Base-by-base conservation (phyloP, 2,797 vertebrate species). In the Hyperoplus lanceolatus region DNA sequence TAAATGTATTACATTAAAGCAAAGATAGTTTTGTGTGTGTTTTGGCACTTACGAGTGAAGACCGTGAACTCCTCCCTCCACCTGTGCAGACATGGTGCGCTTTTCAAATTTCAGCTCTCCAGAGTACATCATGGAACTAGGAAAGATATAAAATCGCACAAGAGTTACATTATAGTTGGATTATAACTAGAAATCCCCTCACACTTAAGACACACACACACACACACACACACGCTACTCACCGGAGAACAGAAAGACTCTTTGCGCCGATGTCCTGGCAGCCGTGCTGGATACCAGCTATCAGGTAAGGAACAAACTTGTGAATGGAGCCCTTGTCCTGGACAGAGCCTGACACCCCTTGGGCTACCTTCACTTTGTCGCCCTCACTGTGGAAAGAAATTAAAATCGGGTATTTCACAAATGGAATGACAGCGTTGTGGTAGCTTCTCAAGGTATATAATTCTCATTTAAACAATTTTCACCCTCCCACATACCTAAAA, bases 311-410 rank as follows among this genome's bases (percentile, higher is more conserved):
- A 72, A 94, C 93, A 41, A 98, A 98, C 91, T 98, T 98, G 80
- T 98, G 97, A 89, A 98, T 97, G 86, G 97, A 98, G 18, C 97
- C 97, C 71, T 98, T 98, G 92, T 98, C 97, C 92, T 97, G 97
- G 81, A 97, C 95, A 0, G 96, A 97, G 59, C 97, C 97, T 0
- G 97, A 97, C 36, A 98, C 97, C 0, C 97, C 97, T 91, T 98
- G 97, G 0, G 97, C 97, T 3, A 98, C 97, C 90, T 97, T 98
- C 81, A 97, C 97, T 45, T 96, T 97, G 80, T 98, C 97, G 0
- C 97, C 96, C 90, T 98, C 97, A 0, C 97, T 98, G 92, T 4
- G 70, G 51, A 88, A 50, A 68, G 2, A 70, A 9, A 39, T 46
- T 6, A 18, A 36, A 65, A 21, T 51, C 41, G 29, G 29, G 29